Evolutionary conservation across 2,888 invertebrate genomes (phyloP), one percentile per base, ranked within the genome.

Genomic region (Lamellibrachia satsuma): DNA sequence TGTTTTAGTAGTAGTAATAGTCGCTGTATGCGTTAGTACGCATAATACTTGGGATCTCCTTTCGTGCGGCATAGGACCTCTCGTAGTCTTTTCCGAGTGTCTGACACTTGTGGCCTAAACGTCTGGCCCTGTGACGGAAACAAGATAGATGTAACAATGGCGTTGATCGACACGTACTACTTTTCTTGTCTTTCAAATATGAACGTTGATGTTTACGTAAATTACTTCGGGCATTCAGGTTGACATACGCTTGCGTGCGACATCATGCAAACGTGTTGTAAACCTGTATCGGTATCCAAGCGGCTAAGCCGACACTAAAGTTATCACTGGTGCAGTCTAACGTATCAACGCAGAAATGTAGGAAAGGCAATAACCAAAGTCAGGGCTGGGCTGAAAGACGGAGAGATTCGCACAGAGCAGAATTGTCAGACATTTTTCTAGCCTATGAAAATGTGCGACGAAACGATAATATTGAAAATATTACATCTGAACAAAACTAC

Each of bases 11-110:
- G 75, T 22, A 75, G 75, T 75, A 75, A 22, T 75, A 75, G 22
- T 75, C 75, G 75, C 6, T 22, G 22, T 75, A 75, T 75, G 75
- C 75, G 75, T 57, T 93, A 93, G 92, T 93, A 94, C 60, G 92
- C 92, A 92, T 92, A 94, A 92, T 94, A 94, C 52, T 91, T 90
- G 55, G 94, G 94, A 91, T 94, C 94, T 27, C 93, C 92, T 90
- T 94, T 94, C 52, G 93, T 93, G 91, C 93, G 93, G 92, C 94
- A 94, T 52, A 94, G 91, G 55, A 93, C 94, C 6, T 94, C 93
- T 52, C 94, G 93, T 60, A 93, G 92, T 51, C 93, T 93, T 92
- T 92, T 94, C 92, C 94, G 57, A 11, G 93, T 93, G 92, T 94
- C 94, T 75, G 94, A 94, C 90, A 94, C 92, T 15, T 92, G 93